Evolutionary conservation across 2,888 invertebrate genomes (phyloP).

Genomic region (Dicycla oo): DNA sequence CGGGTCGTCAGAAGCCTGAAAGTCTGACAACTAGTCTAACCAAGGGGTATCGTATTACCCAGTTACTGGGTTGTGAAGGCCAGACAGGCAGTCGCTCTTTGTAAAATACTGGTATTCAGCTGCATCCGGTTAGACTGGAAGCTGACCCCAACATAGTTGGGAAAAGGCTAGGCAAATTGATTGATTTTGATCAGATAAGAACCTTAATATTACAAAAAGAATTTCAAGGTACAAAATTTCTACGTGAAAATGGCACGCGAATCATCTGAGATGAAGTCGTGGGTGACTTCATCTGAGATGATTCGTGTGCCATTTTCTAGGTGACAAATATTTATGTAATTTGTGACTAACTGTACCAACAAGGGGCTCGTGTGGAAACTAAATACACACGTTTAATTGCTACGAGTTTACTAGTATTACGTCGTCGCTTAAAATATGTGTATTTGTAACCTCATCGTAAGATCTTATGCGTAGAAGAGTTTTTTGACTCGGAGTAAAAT

Average conservation of each 20-base stretch:
- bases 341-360: slow-evolving; percentile 70
- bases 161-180: no score
- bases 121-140: no score
- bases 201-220: not conserved
- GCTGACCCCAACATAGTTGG: no score
- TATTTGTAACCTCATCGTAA: slow-evolving; percentile 9
- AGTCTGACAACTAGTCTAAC: no score
- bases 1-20: no score
- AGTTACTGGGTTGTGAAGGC: no score
- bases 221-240: slow-evolving; percentile 22
- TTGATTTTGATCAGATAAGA: no score
- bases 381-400: slow-evolving; percentile 35
- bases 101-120: no score
- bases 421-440: slow-evolving; percentile 32
- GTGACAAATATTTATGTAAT: slow-evolving; percentile 78
- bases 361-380: slow-evolving; percentile 48
- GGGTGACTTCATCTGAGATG: no score
- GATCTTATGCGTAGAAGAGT: not conserved
- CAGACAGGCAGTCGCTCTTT: no score
- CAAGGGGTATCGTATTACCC: no score
- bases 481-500: slow-evolving; percentile 4
- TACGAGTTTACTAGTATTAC: slow-evolving; percentile 29
- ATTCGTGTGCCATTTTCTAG: no score
- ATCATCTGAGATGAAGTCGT: slow-evolving; percentile 73
- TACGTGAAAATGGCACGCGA: slow-evolving; percentile 62